Percentiles rank a stretch among this genome's conserved stretches.
phyloP scores from a whole-genome alignment of 2,113 vertebrate species.

The Arenaria interpres region DNA sequence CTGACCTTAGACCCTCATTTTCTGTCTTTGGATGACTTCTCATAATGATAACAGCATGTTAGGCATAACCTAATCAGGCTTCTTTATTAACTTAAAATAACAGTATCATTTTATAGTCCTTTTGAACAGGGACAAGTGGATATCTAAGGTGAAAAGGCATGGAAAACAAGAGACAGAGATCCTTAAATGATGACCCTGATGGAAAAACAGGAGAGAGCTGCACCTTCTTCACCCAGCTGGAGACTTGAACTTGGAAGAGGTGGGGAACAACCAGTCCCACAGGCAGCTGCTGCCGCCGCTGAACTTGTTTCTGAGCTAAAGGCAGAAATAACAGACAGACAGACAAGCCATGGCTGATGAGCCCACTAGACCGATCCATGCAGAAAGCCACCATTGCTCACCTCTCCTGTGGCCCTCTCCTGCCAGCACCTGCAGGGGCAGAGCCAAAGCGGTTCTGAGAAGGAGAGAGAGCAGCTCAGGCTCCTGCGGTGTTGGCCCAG shows the following conservation, averaged over 20 bases:
- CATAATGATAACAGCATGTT: not conserved
- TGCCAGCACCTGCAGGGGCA: not conserved
- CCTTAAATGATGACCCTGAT: not conserved
- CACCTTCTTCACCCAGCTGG: not conserved
- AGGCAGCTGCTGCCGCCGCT: not conserved
- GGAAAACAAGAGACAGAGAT: not conserved
- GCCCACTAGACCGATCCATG: not conserved
- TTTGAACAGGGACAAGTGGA: not conserved
- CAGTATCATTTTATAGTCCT: not conserved
- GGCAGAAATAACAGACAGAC: not conserved
- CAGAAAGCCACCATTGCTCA: not conserved
- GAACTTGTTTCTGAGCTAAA: not conserved
- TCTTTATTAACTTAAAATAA: not conserved
- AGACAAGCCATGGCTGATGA: not conserved
- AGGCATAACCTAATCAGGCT: not conserved
- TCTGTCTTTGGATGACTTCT: not conserved
- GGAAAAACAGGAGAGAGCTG: not conserved
- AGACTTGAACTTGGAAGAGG: not conserved
- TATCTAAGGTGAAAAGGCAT: not conserved
- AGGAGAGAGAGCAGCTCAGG: not conserved
- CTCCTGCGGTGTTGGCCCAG: rapidly evolving
- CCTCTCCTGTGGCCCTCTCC: not conserved
- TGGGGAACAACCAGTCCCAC: not conserved
- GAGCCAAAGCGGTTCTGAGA: not conserved
- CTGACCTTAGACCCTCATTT: not conserved